Conservation (phyloP, 2,888 invertebrate species). For the Pristionchus maxplancki region DNA sequence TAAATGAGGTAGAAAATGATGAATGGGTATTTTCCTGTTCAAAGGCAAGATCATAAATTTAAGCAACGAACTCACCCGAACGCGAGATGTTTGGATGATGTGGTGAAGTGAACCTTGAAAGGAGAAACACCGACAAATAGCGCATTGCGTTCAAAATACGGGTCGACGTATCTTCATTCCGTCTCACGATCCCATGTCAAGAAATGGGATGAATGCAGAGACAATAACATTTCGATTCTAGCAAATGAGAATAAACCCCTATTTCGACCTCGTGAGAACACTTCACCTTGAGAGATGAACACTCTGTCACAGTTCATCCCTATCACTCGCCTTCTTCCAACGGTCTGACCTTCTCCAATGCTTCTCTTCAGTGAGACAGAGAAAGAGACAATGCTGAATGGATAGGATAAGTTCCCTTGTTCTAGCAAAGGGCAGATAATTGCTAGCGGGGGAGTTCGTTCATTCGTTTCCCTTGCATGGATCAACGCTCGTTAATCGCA, state of each 20-base stretch:
- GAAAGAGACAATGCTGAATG: not conserved
- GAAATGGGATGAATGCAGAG: too few relatives aligned
- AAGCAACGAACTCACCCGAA: not conserved
- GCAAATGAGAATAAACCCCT: too few relatives aligned
- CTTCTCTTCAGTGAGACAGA: not conserved
- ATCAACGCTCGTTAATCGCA: not conserved
- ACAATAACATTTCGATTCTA: too few relatives aligned
- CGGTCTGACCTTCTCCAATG: not conserved
- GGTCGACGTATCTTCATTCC: not conserved
- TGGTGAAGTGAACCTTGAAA: not conserved
- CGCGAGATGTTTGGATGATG: not conserved
- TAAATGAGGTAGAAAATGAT: too few relatives aligned
- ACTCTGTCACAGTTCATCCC: not conserved
- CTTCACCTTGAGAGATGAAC: not conserved
- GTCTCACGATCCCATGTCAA: too few relatives aligned
- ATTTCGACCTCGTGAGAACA: not conserved
- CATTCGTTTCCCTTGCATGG: constrained; percentile 1
- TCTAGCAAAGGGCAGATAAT: not conserved
- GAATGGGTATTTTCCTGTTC: not conserved
- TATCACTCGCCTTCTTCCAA: not conserved
- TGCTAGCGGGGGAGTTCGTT: not conserved
- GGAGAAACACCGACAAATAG: not conserved
- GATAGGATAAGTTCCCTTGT: not conserved
- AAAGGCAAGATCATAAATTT: not conserved
- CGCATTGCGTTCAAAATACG: not conserved